Conservation (phyloP, 2,888 invertebrate genomes). For the Plagodis pulveraria region DNA sequence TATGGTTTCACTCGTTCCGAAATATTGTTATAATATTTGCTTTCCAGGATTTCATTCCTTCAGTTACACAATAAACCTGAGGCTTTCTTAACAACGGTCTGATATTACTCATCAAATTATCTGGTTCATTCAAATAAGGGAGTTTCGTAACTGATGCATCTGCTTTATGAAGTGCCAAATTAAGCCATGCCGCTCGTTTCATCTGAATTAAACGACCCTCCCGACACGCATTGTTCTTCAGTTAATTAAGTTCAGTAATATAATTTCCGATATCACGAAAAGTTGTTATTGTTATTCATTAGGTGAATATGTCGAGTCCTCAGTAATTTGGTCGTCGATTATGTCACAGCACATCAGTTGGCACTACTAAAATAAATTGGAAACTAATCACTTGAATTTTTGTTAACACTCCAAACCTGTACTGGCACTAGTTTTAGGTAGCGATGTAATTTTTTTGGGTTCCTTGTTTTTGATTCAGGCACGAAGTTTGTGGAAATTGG, state of each 20-base stretch:
- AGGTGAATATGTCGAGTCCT: slow-evolving; percentile 12
- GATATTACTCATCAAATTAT: slow-evolving; percentile 10
- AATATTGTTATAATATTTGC: neutral
- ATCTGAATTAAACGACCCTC: slow-evolving; percentile 16
- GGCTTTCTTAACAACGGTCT: neutral
- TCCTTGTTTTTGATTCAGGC: slow-evolving; percentile 21
- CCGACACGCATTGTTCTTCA: slow-evolving; percentile 11
- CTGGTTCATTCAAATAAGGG: slow-evolving; percentile 4
- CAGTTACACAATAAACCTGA: slow-evolving; percentile 2
- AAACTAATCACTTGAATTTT: slow-evolving; percentile 60
- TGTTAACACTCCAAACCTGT: slow-evolving; percentile 64
- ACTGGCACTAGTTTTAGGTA: slow-evolving; percentile 52
- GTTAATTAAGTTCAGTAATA: slow-evolving; percentile 14
- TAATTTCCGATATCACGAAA: slow-evolving; percentile 10
- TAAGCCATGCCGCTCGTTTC: slow-evolving; percentile 18
- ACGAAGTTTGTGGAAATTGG: slow-evolving; percentile 1
- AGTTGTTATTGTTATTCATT: slow-evolving; percentile 21
- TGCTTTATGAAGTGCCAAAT: slow-evolving; percentile 20
- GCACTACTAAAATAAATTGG: slow-evolving; percentile 62
- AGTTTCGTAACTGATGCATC: slow-evolving; percentile 8
- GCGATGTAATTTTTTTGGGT: slow-evolving; percentile 29
- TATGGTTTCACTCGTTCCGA: neutral
- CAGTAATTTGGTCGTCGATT: slow-evolving; percentile 41
- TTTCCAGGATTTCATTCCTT: slow-evolving; percentile 4
- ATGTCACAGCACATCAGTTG: slow-evolving; percentile 58